phyloP scores from a whole-genome alignment of 2,113 vertebrate species.

The Thalassoma bifasciatum region DNA sequence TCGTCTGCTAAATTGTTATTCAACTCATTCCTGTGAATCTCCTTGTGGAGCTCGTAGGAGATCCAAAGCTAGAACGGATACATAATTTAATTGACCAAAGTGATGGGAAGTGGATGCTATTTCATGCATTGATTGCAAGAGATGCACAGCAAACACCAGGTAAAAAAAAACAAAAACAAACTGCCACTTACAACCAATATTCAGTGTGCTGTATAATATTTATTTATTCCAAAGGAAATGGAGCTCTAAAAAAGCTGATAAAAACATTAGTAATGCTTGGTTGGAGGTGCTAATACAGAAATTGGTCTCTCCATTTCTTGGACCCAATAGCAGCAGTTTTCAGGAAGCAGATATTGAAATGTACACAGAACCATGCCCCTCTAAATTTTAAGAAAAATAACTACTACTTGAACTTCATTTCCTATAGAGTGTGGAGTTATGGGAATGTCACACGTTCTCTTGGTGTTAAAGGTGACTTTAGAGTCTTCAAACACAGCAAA shows the following conservation, averaged over 20 bases:
- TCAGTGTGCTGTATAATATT: constrained; percentile 40
- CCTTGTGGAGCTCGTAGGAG: constrained; percentile 42
- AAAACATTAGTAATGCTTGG: constrained; percentile 61
- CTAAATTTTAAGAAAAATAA: too few relatives aligned
- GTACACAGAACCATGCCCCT: background rate
- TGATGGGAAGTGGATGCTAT: background rate
- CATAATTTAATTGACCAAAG: constrained; percentile 38
- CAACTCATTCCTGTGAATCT: constrained; percentile 50
- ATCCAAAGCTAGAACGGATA: constrained; percentile 42
- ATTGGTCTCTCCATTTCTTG: constrained; percentile 60
- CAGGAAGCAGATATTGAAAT: background rate
- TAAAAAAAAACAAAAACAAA: constrained; percentile 23
- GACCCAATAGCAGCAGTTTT: constrained; percentile 24
- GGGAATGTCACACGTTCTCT: too few relatives aligned
- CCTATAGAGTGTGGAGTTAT: too few relatives aligned
- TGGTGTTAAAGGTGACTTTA: too few relatives aligned
- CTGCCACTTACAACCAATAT: constrained; percentile 60
- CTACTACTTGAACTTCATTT: too few relatives aligned
- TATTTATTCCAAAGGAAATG: constrained; percentile 61
- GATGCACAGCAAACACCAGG: constrained; percentile 65
- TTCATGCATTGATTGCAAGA: constrained; percentile 67
- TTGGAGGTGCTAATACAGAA: constrained; percentile 53
- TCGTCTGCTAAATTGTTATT: constrained; percentile 35
- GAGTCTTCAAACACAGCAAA: too few relatives aligned
- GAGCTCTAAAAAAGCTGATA: constrained; percentile 63